Conservation (phyloP, 1,140 invertebrate genomes). For the Aricia agestis region DNA sequence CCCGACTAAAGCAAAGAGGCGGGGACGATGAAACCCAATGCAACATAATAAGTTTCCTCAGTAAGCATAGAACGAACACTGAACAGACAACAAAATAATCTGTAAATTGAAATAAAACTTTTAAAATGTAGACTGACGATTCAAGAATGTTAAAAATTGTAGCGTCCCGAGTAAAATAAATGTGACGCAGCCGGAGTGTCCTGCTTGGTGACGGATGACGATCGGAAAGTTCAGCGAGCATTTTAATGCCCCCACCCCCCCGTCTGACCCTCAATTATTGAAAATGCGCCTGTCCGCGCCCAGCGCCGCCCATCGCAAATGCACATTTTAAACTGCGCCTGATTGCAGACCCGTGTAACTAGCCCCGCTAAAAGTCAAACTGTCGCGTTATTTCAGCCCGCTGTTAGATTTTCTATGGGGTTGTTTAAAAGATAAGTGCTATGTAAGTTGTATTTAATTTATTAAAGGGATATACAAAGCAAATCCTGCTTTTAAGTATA, state of each 20-base stretch:
- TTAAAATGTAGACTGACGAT: neutral
- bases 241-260: slow-evolving; percentile 66
- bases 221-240: slow-evolving; percentile 62
- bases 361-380: slow-evolving; percentile 59
- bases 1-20: too few relatives aligned
- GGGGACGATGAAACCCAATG: too few relatives aligned
- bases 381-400: slow-evolving; percentile 54
- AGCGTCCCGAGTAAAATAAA: neutral
- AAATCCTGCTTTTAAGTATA: too few relatives aligned
- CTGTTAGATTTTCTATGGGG: slow-evolving; percentile 27
- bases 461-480: too few relatives aligned
- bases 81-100: neutral
- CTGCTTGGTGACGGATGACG: slow-evolving; percentile 40
- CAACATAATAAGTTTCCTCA: too few relatives aligned
- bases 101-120: neutral
- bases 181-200: neutral
- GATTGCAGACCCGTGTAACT: slow-evolving; percentile 71
- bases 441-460: neutral
- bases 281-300: slow-evolving; percentile 72
- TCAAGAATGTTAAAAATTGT: neutral
- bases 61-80: too few relatives aligned
- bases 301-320: slow-evolving; percentile 65
- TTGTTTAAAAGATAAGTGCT: neutral
- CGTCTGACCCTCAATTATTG: slow-evolving; percentile 74
- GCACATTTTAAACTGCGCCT: slow-evolving; percentile 74